A percentile compares a stretch with the other conserved stretches of the same genome.
phyloP scores from a whole-genome alignment of 2,888 invertebrate species.

The Xylota segnis region DNA sequence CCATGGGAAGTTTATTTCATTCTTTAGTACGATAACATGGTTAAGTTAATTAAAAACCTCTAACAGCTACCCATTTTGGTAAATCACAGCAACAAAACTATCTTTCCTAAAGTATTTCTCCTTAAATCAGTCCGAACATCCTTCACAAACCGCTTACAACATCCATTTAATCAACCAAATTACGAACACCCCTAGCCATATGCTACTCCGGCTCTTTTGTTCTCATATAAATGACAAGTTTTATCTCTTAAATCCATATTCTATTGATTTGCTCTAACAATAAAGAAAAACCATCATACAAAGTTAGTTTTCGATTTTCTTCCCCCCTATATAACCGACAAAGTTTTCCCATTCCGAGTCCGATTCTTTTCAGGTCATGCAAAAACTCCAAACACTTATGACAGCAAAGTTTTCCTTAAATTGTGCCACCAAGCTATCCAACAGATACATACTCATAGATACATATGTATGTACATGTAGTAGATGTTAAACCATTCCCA shows the following conservation, averaged over 20 bases:
- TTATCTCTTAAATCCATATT: slow-evolving; percentile 51
- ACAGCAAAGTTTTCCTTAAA: slow-evolving; percentile 51
- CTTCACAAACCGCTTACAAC: neutral
- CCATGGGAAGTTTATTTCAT: too few relatives aligned
- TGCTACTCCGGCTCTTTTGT: slow-evolving; percentile 39
- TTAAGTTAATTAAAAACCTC: slow-evolving; percentile 7
- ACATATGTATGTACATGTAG: too few relatives aligned
- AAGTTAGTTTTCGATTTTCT: slow-evolving; percentile 62
- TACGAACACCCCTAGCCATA: slow-evolving; percentile 50
- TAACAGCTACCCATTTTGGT: neutral
- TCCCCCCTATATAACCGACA: neutral
- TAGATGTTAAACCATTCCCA: slow-evolving; percentile 54
- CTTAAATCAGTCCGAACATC: neutral
- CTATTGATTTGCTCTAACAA: slow-evolving; percentile 57
- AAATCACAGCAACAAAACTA: neutral
- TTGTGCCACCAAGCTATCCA: slow-evolving; percentile 42
- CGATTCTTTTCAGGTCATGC: slow-evolving; percentile 56
- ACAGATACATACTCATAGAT: too few relatives aligned
- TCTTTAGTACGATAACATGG: too few relatives aligned
- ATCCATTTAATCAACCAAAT: slow-evolving; percentile 38
- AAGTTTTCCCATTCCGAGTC: slow-evolving; percentile 52
- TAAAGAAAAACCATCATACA: slow-evolving; percentile 28
- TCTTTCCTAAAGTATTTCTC: neutral
- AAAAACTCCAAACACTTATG: slow-evolving; percentile 54
- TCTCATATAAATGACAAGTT: slow-evolving; percentile 49